phyloP scores from a whole-genome alignment of 30 jellyfish, hydroid and myxozoan genomes.

The Cassiopea xamachana region DNA sequence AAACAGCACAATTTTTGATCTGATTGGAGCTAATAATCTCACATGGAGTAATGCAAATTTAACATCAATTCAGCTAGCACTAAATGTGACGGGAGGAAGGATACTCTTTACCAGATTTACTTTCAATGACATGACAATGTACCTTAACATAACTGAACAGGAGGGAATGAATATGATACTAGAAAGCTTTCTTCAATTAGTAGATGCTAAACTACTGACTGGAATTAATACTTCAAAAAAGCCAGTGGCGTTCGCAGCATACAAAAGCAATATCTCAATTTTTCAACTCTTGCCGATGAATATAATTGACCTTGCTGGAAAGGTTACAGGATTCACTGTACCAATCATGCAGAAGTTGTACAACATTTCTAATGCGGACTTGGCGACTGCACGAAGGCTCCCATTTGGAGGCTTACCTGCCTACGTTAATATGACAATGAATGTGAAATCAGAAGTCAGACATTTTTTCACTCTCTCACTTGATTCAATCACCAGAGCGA shows the following conservation, averaged over 20 bases:
- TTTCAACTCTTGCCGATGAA: neutral
- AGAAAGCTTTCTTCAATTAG: neutral
- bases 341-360: slow-evolving; percentile 8
- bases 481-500: slow-evolving; percentile 40
- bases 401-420: slow-evolving; percentile 14
- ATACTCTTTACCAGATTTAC: neutral
- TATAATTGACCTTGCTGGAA: neutral
- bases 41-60: neutral
- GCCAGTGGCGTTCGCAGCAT: neutral
- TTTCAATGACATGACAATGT: slow-evolving; percentile 13
- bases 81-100: slow-evolving; percentile 9
- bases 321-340: slow-evolving; percentile 11
- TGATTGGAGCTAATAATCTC: neutral
- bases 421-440: slow-evolving; percentile 9
- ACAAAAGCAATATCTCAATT: neutral
- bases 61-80: neutral
- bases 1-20: neutral
- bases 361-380: slow-evolving; percentile 6
- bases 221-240: neutral
- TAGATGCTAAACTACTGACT: neutral
- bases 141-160: neutral
- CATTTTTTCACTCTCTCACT: slow-evolving; percentile 47
- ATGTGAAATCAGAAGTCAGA: neutral
- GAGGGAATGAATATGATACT: neutral
- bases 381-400: neutral